Evolutionary conservation across 2,888 invertebrate genomes (phyloP).

Genomic region (Tipula lateralis): DNA sequence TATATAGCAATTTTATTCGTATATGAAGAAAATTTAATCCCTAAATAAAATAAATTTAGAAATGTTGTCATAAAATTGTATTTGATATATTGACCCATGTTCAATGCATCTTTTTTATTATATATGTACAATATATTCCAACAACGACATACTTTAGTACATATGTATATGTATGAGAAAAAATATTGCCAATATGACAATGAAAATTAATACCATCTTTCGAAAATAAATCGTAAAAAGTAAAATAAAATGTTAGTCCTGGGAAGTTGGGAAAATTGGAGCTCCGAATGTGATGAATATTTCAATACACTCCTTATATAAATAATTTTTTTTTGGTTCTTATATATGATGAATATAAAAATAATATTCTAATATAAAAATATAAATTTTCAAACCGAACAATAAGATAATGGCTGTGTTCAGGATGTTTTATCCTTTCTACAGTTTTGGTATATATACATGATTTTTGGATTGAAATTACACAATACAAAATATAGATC

Average conservation of each 20-base stretch:
- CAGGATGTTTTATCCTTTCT: background rate
- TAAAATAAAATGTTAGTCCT: background rate
- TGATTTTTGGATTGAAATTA: background rate
- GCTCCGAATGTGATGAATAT: background rate
- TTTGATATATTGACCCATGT: background rate
- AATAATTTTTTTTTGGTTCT: background rate
- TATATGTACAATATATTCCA: background rate
- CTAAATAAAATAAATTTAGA: background rate
- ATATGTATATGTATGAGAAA: background rate
- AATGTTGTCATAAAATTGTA: background rate
- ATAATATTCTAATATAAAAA: background rate
- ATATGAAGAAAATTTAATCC: background rate
- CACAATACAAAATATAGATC: background rate
- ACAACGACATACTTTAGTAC: too few species aligned
- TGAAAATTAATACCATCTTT: background rate
- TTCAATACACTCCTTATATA: background rate
- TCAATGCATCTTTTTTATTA: background rate
- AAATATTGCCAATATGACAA: background rate
- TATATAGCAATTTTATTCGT: background rate
- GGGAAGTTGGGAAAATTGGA: background rate
- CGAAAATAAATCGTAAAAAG: background rate
- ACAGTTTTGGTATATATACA: background rate
- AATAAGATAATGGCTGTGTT: background rate
- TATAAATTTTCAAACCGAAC: background rate
- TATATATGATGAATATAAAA: background rate